Base-by-base conservation (phyloP, 2,797 vertebrate species). In the Sebastes paucispinis region DNA sequence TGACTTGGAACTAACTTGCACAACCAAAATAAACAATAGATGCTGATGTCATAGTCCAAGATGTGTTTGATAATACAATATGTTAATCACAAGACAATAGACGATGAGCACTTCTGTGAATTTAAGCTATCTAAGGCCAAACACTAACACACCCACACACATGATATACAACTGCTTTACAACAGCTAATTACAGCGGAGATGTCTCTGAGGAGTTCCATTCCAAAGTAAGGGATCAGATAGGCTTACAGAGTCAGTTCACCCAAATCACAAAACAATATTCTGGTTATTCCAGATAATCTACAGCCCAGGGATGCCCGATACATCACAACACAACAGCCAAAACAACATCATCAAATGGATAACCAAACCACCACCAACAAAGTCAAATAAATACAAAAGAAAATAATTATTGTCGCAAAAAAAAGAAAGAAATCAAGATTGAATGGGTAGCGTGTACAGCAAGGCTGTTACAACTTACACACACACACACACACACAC, bases 121-220 rank as follows among this genome's bases (percentile, higher is more conserved):
- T 4, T 54, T 54, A 65, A 52, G 50, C 11, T 11, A 64, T 47
- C 58, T 0, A 3, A 77, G 36, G 12, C 20, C 55, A 67, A 82
- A 68, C 69, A 83, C 8, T 54, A 54, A 54, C 67, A 77, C 85
- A 52, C 79, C 13, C 50, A 31, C 24, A 50, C 31, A 47, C 14
- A 4, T 13, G 66, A 24, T 58, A 20, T n/a, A n/a, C 73, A 16
- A 65, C 65, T 64, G 75, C 36, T 86, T 73, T 67, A 11, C 14
- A 20, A 11, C 43, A 6, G 47, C n/a, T 54, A n/a, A 54, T 54
- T 54, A 54, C 50, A 10, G 8, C 9, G 4, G 50, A 2, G 50
- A 54, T n/a, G 50, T 54, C 50, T 54, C 50, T n/a, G 50, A 54
- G n/a, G 50, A 54, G 50, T 54, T 22, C n/a, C 20, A 22, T 54